Evolutionary conservation across 2,888 invertebrate species (phyloP).

Genomic region (Scaptomyza caliginosa): DNA sequence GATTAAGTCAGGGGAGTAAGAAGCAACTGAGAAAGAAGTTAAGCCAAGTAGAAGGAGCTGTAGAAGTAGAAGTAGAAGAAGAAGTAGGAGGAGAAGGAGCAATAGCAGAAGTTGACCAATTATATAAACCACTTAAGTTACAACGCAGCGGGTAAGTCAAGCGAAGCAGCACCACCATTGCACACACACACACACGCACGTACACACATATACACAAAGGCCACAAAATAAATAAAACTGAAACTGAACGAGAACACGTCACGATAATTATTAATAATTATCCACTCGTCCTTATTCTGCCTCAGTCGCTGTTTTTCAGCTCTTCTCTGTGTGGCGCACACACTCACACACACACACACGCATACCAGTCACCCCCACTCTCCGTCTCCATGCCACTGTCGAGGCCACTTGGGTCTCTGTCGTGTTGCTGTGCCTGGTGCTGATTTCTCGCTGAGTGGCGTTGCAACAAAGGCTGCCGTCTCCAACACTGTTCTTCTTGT

Average conservation of each 20-base stretch:
- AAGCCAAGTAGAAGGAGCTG: constrained; percentile 4
- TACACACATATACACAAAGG: constrained; percentile 15
- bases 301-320: constrained; percentile 20
- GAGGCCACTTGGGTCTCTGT: constrained; percentile 54
- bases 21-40: constrained; percentile 7
- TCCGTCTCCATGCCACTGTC: constrained; percentile 12
- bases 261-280: constrained; percentile 80
- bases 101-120: constrained; percentile 70
- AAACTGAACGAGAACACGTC: constrained; percentile 80
- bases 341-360: background rate
- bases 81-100: constrained; percentile 30
- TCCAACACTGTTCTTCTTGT: constrained; percentile 8
- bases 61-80: background rate
- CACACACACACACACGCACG: constrained; percentile 7
- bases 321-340: constrained; percentile 1
- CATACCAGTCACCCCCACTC: background rate
- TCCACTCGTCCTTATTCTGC: constrained; percentile 77
- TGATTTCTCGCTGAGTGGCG: constrained; percentile 75
- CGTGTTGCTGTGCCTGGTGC: constrained; percentile 53
- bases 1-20: constrained; percentile 9
- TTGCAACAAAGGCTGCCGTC: constrained; percentile 68
- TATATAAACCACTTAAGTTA: constrained; percentile 75
- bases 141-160: constrained; percentile 53
- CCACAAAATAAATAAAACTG: constrained; percentile 53
- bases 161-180: constrained; percentile 27